Conservation (phyloP, 2,797 vertebrate genomes). For the Arnoldichthys spilopterus region DNA sequence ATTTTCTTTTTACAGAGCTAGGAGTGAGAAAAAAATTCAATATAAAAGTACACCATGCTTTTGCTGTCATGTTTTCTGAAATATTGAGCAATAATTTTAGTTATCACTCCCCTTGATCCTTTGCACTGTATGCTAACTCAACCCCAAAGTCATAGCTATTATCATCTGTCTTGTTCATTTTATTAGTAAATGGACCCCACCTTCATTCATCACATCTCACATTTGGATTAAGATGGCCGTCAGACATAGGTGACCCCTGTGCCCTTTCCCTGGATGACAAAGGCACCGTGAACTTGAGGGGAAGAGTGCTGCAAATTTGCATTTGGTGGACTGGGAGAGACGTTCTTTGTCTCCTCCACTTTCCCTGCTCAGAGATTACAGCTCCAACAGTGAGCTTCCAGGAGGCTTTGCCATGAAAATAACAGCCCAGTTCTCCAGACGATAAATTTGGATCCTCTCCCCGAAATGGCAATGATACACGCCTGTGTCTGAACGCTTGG, state of each 20-base stretch:
- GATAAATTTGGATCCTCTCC: constrained; percentile 61
- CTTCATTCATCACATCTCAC: constrained; percentile 29
- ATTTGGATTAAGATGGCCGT: constrained; percentile 49
- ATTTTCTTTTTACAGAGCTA: neutral
- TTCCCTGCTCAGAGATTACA: constrained; percentile 48
- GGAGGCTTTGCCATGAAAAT: constrained; percentile 63
- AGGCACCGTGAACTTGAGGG: constrained; percentile 1
- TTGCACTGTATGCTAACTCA: neutral
- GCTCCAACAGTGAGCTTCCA: constrained; percentile 33
- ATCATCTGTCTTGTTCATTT: neutral
- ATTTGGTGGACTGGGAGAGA: neutral
- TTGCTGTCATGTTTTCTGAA: neutral
- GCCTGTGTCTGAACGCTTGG: constrained; percentile 67
- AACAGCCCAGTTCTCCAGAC: constrained; percentile 60
- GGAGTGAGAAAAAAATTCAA: neutral
- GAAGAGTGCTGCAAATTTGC: constrained; percentile 7
- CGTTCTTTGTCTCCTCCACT: constrained; percentile 31
- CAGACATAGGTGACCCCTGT: constrained; percentile 42
- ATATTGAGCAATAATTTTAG: neutral
- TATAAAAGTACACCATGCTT: neutral
- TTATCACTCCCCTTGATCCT: neutral
- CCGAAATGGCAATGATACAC: constrained; percentile 74
- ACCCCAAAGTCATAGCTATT: neutral
- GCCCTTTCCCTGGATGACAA: constrained; percentile 37
- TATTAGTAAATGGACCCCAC: constrained; percentile 32